These are phyloP conservation scores for Lethenteron reissneri DNA, from an alignment of 2,113 vertebrate species.

Conservation along the genomic window DNA sequence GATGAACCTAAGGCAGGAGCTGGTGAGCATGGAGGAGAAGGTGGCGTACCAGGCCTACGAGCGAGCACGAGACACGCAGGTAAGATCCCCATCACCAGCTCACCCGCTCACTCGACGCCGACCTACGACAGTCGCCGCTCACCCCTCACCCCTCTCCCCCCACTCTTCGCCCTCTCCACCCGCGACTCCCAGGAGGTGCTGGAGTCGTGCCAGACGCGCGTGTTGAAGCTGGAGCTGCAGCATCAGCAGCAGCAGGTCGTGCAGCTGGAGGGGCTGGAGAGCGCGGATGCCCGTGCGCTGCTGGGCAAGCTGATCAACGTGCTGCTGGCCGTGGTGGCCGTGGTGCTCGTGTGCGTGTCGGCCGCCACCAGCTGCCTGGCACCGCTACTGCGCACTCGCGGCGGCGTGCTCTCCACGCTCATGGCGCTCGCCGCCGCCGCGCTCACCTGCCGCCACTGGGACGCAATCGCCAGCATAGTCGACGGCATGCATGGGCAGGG, in stretches of 20 bases:
- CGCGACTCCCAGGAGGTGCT: slow-evolving; percentile 46
- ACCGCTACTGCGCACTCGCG: slow-evolving; percentile 81
- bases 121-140: too few species aligned
- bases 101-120: too few species aligned
- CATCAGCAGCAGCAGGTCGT: slow-evolving; percentile 97
- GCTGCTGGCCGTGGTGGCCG: slow-evolving; percentile 88
- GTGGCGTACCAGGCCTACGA: slow-evolving; percentile 97
- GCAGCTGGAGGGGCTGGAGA: slow-evolving; percentile 89
- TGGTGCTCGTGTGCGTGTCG: slow-evolving; percentile 92
- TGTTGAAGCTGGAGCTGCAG: slow-evolving; percentile 89
- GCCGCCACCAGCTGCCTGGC: slow-evolving; percentile 94
- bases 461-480: slow-evolving; percentile 51
- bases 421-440: slow-evolving; percentile 54
- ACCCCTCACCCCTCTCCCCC: background rate
- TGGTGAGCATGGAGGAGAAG: slow-evolving; percentile 98
- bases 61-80: slow-evolving; percentile 90
- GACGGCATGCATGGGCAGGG: slow-evolving; percentile 26
- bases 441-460: slow-evolving; percentile 88
- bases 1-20: slow-evolving; percentile 92
- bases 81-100: slow-evolving; percentile 14
- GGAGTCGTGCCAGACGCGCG: slow-evolving; percentile 80
- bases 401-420: slow-evolving; percentile 52
- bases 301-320: slow-evolving; percentile 97
- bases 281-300: slow-evolving; percentile 71
- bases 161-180: background rate